Base-by-base conservation (phyloP, 2,888 invertebrate genomes). In the Drosophila pseudotalamancana region DNA sequence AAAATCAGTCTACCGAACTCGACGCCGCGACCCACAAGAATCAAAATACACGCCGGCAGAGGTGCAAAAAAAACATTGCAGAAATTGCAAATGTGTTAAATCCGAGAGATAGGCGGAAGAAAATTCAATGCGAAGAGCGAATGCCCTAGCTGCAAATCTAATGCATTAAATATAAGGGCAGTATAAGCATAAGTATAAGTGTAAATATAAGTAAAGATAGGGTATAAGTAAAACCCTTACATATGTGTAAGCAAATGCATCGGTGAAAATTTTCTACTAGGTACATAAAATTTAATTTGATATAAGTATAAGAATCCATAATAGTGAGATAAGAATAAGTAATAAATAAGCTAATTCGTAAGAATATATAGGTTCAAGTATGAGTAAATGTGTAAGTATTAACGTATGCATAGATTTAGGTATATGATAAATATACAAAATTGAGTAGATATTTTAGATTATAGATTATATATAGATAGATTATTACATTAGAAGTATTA, bases 1-100 rank as follows among this genome's bases (percentile, higher is more conserved):
- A 88, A 88, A 88, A 86, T 72, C 79, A 78, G 74, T 84, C 72
- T 71, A 71, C 68, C 72, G 63, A 63, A 56, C 64, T 31, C 59
- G 50, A 50, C 72, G 53, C 29, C 66, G 25, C 63, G 51, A 63
- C 67, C 67, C 56, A 46, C 54, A 76, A 67, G 72, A 74, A 76
- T 76, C 63, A 76, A 71, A 72, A 46, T 35, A 69, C 37, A 72
- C 55, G 60, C 46, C 48, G 49, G 49, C 53, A 51, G 40, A 42
- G 40, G 67, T 53, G 71, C 51, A 63, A 54, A 54, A 2, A 34
- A 42, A 50, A 34, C 50, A 21, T 29, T 35, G 42, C 32, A 27
- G 16, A 42, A 42, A 25, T 42, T n/a, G n/a, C n/a, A n/a, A 25
- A 42, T 25, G n/a, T 16, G 25, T n/a, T n/a, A n/a, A 42, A 43